A percentile compares a stretch with the other conserved stretches of the same genome.
Conservation (phyloP, 2,797 vertebrate genomes). For the Emys orbicularis region DNA sequence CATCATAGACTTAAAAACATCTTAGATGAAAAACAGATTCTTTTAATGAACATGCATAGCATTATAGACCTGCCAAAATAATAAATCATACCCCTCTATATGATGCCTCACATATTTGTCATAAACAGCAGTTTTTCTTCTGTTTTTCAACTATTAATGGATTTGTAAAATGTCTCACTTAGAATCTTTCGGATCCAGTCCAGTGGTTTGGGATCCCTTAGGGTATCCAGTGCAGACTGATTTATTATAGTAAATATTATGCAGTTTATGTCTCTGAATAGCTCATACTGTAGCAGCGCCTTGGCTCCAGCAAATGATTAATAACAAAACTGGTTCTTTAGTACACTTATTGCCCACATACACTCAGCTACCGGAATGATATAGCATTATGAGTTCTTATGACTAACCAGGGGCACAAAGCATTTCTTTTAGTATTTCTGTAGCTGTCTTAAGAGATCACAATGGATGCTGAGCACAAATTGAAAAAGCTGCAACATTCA, state of each 20-base stretch:
- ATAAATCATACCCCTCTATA: conserved; percentile 38
- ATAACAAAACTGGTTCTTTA: conserved; percentile 59
- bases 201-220: conserved; percentile 29
- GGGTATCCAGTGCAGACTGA: conserved; percentile 24
- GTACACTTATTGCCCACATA: conserved; percentile 61
- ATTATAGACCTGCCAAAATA: not conserved
- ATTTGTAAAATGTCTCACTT: conserved; percentile 31
- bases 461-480: conserved; percentile 48
- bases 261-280: conserved; percentile 46
- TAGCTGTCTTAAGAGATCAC: conserved; percentile 55
- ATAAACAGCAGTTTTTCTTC: not conserved
- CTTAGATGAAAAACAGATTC: not conserved
- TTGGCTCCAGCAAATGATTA: conserved; percentile 64
- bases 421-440: conserved; percentile 65
- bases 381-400: conserved; percentile 71
- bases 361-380: conserved; percentile 63
- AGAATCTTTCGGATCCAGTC: conserved; percentile 46
- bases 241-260: conserved; percentile 67
- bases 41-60: not conserved
- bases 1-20: not conserved
- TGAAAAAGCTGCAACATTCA: conserved; percentile 24
- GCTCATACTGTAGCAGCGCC: not conserved
- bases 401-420: conserved; percentile 73
- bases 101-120: not conserved
- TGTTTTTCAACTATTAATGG: conserved; percentile 27